Base-by-base conservation (phyloP, 2,113 vertebrate species). In the Hipposideros armiger region DNA sequence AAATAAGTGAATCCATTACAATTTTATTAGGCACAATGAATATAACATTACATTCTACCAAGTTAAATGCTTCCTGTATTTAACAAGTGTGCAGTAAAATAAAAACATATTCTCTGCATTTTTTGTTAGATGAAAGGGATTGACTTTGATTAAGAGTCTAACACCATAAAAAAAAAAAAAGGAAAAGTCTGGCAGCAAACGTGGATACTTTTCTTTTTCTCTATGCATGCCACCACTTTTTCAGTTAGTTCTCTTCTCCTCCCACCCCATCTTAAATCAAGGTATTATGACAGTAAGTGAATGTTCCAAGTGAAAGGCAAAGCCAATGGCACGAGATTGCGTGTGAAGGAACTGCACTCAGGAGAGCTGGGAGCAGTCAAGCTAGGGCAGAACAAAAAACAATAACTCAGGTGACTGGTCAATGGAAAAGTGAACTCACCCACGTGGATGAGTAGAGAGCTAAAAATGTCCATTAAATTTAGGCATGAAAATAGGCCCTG, bases 11-110 rank as follows among this genome's bases (percentile, higher is more conserved):
- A 90, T 64, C 76, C 74, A 81, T 94, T 87, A 85, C n/a, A 87
- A 77, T 83, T 92, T 94, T 97, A 96, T 96, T 92, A 96, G 96
- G 81, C 20, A 94, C 70, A 84, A 10, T 67, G 70, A 87, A 81
- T 70, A 56, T 56, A 83, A 80, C 69, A 62, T 72, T 81, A 36
- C 60, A 87, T 92, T 90, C 45, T 94, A 82, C 56, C 74, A 87
- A 87, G 40, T 87, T 96, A 94, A 96, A 81, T 92, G 87, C 32
- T 78, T 73, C 70, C 95, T 70, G 69, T 83, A 74, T 74, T 94
- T 90, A 89, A 70, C 58, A 96, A 95, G 60, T 69, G 30, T 64
- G 13, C 45, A 92, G 64, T 86, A 94, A 93, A 92, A 87, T 69
- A 78, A 87, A 96, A 93, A 58, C 17, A n/a, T 90, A 77, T 66